Evolutionary conservation across 2,888 invertebrate species (phyloP).

Genomic region (Macrophya annulata): DNA sequence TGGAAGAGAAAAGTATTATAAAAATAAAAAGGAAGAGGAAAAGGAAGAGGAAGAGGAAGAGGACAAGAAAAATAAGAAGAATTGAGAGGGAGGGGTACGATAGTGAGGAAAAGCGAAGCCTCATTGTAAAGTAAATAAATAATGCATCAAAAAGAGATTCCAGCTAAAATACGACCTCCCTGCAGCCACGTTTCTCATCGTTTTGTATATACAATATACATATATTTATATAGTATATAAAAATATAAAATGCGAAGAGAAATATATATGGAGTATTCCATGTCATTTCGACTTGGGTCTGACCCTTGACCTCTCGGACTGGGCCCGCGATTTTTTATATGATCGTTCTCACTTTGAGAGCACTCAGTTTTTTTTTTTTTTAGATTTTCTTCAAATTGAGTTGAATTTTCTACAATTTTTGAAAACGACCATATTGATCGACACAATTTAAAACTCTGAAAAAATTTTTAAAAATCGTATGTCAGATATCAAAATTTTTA

Average conservation of each 20-base stretch:
- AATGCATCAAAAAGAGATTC: conserved; percentile 54
- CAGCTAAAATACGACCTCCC: conserved; percentile 43
- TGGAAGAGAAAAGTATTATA: background rate
- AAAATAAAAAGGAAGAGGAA: background rate
- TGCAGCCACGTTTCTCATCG: conserved; percentile 30
- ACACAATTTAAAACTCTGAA: too few relatives aligned
- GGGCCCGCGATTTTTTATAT: too few relatives aligned
- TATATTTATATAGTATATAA: background rate
- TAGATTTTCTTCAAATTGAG: too few relatives aligned
- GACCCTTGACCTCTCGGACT: too few relatives aligned
- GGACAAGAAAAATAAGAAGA: background rate
- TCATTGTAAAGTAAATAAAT: conserved; percentile 49
- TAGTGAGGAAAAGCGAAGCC: conserved; percentile 18
- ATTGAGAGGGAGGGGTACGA: background rate
- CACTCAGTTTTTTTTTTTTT: too few relatives aligned
- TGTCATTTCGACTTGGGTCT: too few relatives aligned
- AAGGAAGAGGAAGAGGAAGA: background rate
- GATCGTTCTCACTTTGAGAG: too few relatives aligned
- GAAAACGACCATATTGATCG: too few relatives aligned
- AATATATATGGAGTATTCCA: too few relatives aligned
- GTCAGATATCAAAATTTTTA: too few relatives aligned
- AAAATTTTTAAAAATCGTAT: too few relatives aligned
- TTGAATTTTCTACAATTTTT: too few relatives aligned
- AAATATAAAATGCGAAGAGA: background rate
- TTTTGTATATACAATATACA: background rate